Percentiles rank a stretch among this genome's conserved stretches.
These are phyloP conservation scores for Scelioninae gen. 1 DNA, from an alignment of 2,888 invertebrate species.

Conservation along the genomic window DNA sequence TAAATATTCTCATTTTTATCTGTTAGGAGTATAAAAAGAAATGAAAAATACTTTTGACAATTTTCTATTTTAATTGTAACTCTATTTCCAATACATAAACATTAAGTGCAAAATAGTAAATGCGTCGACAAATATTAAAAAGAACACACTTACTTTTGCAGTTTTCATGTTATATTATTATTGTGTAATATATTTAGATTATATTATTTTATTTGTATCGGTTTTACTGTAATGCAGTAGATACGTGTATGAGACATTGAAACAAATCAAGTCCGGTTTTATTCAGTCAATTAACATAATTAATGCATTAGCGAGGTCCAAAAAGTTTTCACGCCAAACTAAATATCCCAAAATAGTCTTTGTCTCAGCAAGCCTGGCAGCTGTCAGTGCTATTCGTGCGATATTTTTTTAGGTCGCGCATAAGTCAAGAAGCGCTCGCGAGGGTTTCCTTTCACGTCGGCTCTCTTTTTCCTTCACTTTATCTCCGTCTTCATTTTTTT, in stretches of 20 bases:
- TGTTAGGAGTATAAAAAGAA: no score
- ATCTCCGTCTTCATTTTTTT: conserved; percentile 21
- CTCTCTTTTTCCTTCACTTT: conserved; percentile 31
- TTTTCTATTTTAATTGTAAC: no score
- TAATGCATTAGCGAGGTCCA: conserved; percentile 49
- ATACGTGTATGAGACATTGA: conserved; percentile 17
- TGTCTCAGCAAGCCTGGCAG: conserved; percentile 50
- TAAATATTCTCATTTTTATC: no score
- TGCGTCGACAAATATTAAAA: no score
- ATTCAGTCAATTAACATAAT: conserved; percentile 60
- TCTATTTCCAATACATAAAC: no score
- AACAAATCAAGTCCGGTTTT: conserved; percentile 45
- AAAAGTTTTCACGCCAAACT: conserved; percentile 54
- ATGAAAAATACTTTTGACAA: no score
- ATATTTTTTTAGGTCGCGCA: conserved; percentile 69
- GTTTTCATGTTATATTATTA: no score
- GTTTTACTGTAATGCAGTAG: conserved; percentile 7
- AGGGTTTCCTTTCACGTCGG: conserved; percentile 68
- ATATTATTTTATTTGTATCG: conserved; percentile 25
- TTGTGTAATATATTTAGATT: neutral
- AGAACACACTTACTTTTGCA: no score
- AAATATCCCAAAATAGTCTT: conserved; percentile 54
- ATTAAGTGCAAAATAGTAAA: no score
- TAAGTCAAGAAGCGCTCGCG: conserved; percentile 68
- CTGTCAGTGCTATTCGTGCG: conserved; percentile 54